A percentile compares a stretch with the other conserved stretches of the same genome.
These are phyloP conservation scores for Rostratula benghalensis DNA, from an alignment of 2,113 vertebrate genomes.

Conservation along the genomic window DNA sequence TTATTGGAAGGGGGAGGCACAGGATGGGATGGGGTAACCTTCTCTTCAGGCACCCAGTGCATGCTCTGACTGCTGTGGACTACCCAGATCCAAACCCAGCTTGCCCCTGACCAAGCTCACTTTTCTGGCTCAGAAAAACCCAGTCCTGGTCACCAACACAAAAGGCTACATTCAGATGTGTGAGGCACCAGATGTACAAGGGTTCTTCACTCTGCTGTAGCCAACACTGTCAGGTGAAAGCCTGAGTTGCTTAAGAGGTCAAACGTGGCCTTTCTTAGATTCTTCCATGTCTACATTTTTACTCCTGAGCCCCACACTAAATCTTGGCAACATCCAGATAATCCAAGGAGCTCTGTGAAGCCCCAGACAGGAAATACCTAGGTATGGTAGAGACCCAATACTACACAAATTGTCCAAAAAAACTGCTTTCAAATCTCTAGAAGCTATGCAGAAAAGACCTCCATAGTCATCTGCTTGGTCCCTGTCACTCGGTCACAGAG, in stretches of 20 bases:
- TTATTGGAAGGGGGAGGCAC: background rate
- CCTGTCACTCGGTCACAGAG: background rate
- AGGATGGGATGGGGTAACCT: background rate
- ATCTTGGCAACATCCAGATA: background rate
- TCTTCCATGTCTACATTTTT: background rate
- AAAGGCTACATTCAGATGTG: background rate
- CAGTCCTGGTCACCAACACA: background rate
- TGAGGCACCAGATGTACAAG: accelerated
- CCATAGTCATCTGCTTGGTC: background rate
- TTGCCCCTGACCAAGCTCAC: background rate
- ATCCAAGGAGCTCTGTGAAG: background rate
- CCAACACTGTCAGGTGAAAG: background rate
- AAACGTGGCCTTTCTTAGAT: background rate
- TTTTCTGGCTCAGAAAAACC: background rate
- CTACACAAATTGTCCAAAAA: background rate
- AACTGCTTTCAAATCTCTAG: background rate
- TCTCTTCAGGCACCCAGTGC: background rate
- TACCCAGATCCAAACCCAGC: background rate
- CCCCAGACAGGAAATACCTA: background rate
- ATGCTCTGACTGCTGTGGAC: background rate
- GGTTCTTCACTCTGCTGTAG: background rate
- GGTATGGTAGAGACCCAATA: background rate
- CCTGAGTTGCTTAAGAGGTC: background rate
- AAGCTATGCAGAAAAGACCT: background rate
- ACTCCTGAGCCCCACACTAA: background rate